Percentiles rank a stretch among this genome's conserved stretches.
Conservation (phyloP, 2,113 vertebrate species). For the Forbesichthys agassizii region DNA sequence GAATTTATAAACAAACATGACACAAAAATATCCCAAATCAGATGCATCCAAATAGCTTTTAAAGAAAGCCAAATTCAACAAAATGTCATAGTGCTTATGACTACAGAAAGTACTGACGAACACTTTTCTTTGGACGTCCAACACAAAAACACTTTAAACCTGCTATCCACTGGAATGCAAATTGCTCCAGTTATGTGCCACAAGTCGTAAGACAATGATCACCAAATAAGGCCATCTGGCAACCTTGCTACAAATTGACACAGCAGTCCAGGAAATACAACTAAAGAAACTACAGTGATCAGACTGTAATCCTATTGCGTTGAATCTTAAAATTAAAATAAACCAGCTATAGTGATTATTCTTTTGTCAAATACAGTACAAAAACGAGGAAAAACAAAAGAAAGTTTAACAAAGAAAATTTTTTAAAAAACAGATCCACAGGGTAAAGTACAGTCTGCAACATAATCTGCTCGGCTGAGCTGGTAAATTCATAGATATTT, state of each 20-base stretch:
- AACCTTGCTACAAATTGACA: conserved; percentile 20
- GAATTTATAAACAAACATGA: conserved; percentile 33
- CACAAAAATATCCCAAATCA: conserved; percentile 32
- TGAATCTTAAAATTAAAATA: conserved; percentile 66
- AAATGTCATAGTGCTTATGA: conserved; percentile 37
- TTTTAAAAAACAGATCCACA: conserved; percentile 30
- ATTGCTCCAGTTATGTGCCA: conserved; percentile 16
- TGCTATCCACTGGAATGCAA: conserved; percentile 29
- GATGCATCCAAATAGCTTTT: conserved; percentile 29
- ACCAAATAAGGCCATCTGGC: conserved; percentile 10
- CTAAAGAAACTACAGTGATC: conserved; percentile 65
- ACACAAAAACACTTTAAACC: conserved; percentile 20
- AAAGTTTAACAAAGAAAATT: too few relatives aligned
- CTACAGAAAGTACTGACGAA: conserved; percentile 41
- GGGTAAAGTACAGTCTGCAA: conserved; percentile 28
- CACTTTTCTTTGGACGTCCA: conserved; percentile 48
- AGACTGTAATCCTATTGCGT: conserved; percentile 64
- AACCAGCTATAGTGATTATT: conserved; percentile 65
- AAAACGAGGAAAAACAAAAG: conserved; percentile 45
- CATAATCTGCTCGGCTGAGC: conserved; percentile 18
- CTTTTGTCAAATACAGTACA: conserved; percentile 58
- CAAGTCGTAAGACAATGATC: conserved; percentile 19
- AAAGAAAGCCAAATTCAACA: conserved; percentile 41
- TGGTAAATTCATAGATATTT: conserved; percentile 17
- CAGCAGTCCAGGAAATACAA: conserved; percentile 40